Conservation (phyloP, 1,140 invertebrate species). For the Stegodyphus mimosarum region DNA sequence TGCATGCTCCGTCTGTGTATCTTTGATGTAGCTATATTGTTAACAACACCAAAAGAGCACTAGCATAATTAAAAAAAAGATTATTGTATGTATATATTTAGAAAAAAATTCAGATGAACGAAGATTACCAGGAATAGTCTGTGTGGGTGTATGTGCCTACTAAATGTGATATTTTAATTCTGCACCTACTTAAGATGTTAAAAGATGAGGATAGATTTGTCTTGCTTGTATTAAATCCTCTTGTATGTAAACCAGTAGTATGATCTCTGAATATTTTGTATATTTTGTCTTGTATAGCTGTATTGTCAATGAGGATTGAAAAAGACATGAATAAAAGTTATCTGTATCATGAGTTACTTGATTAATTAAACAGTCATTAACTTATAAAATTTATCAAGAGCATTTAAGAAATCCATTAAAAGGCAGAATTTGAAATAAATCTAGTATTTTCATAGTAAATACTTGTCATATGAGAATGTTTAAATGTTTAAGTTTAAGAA, state of each 20-base stretch:
- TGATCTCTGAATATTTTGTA: constrained; percentile 55
- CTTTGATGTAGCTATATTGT: constrained; percentile 31
- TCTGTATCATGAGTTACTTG: too few relatives aligned
- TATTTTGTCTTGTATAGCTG: constrained; percentile 52
- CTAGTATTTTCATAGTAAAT: too few relatives aligned
- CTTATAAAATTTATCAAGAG: too few relatives aligned
- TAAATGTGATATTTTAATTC: constrained; percentile 51
- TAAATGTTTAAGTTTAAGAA: too few relatives aligned
- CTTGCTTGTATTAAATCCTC: constrained; percentile 34
- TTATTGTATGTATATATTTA: constrained; percentile 34
- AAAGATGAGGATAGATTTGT: constrained; percentile 16
- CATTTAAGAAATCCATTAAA: too few relatives aligned
- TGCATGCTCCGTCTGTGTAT: constrained; percentile 30
- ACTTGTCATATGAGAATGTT: too few relatives aligned
- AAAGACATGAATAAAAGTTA: constrained; percentile 11
- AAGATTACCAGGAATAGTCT: constrained; percentile 17
- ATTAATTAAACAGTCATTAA: too few relatives aligned
- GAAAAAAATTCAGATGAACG: constrained; percentile 8
- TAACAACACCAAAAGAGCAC: constrained; percentile 5
- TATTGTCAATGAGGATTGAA: constrained; percentile 7
- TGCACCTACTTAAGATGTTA: constrained; percentile 46
- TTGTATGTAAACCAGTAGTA: constrained; percentile 51
- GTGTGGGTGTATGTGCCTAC: constrained; percentile 28
- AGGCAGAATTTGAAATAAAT: too few relatives aligned
- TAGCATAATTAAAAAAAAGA: constrained; percentile 15